phyloP scores from a whole-genome alignment of 2,888 invertebrate species.

The Tridacna crocea region DNA sequence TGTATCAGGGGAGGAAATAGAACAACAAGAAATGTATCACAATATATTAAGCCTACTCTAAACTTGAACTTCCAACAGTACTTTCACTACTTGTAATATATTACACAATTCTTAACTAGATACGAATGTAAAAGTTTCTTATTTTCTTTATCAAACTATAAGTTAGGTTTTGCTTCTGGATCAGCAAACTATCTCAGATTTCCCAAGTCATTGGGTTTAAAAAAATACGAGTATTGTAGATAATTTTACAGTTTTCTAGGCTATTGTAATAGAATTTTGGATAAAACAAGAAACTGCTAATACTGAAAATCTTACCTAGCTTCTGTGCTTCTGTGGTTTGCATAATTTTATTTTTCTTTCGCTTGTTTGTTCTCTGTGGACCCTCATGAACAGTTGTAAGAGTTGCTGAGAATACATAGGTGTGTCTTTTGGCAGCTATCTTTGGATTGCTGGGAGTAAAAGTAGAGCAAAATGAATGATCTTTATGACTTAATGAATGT shows the following conservation, averaged over 20 bases:
- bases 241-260: too few species aligned
- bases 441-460: slow-evolving; percentile 8
- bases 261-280: neutral
- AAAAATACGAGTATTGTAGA: neutral
- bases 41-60: too few species aligned
- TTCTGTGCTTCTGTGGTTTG: slow-evolving; percentile 83
- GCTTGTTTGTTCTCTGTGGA: slow-evolving; percentile 86
- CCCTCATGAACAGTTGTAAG: slow-evolving; percentile 94
- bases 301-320: slow-evolving; percentile 78
- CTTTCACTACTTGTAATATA: too few species aligned
- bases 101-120: too few species aligned
- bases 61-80: too few species aligned
- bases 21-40: too few species aligned
- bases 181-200: too few species aligned
- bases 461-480: neutral
- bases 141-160: too few species aligned
- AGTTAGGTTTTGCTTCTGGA: too few species aligned
- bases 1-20: too few species aligned
- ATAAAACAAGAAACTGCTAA: neutral
- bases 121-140: too few species aligned
- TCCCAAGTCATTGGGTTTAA: neutral
- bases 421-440: slow-evolving; percentile 88
- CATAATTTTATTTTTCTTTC: slow-evolving; percentile 75
- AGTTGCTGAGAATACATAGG: slow-evolving; percentile 98
- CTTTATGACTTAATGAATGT: neutral